Conservation (phyloP, 1,140 invertebrate species). For the Trachelipus rathkii region DNA sequence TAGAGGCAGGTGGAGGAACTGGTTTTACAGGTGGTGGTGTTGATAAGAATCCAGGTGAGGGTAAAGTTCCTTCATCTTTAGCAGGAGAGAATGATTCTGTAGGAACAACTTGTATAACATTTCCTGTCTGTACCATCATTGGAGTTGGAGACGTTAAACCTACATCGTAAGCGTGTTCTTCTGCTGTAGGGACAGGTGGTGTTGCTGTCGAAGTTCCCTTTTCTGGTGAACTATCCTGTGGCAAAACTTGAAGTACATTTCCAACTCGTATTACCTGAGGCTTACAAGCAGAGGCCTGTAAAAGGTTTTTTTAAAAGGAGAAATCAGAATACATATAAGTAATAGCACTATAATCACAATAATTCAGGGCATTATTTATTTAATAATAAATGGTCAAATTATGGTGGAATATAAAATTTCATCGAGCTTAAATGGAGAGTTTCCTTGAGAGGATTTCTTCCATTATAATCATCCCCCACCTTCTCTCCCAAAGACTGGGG, state of each 20-base stretch:
- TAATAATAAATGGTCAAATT: no score
- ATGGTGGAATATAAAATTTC: no score
- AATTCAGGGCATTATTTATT: no score
- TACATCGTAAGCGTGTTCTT: background rate
- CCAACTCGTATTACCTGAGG: constrained; percentile 1
- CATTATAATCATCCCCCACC: no score
- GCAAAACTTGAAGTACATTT: background rate
- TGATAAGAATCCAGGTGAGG: background rate
- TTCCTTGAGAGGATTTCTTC: no score
- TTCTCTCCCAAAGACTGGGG: no score
- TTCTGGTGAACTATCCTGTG: background rate
- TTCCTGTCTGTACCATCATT: background rate
- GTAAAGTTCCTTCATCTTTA: background rate
- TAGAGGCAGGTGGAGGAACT: background rate
- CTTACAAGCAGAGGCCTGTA: background rate
- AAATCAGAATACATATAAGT: no score
- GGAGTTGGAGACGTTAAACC: background rate
- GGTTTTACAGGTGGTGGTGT: background rate
- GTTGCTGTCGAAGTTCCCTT: background rate
- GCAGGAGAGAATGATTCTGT: background rate
- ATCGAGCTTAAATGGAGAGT: no score
- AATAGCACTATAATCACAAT: no score
- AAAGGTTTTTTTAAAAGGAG: no score
- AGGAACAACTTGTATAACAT: constrained; percentile 1
- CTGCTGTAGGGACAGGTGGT: background rate